A percentile compares a stretch with the other conserved stretches of the same genome.
These are phyloP conservation scores for Aramus guarauna DNA, from an alignment of 2,113 vertebrate genomes.

Conservation along the genomic window DNA sequence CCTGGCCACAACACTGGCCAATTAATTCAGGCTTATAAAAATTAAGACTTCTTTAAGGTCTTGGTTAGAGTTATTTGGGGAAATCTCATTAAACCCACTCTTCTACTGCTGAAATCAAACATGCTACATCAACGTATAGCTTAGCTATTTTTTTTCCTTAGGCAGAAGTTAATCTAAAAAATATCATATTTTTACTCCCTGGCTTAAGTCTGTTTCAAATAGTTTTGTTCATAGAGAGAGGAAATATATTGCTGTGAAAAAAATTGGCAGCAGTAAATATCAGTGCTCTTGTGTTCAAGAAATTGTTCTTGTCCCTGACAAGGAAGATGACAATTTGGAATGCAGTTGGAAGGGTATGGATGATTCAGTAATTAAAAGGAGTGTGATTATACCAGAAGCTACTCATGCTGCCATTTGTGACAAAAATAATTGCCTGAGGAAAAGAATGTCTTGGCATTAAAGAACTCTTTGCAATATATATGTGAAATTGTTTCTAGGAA, in stretches of 20 bases:
- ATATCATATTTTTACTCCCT: neutral
- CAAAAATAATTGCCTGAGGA: neutral
- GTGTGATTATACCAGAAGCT: neutral
- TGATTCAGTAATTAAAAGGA: conserved; percentile 25
- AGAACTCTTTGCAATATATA: neutral
- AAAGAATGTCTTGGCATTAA: neutral
- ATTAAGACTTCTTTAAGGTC: conserved; percentile 1
- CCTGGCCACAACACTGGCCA: neutral
- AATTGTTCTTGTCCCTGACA: neutral
- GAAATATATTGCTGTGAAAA: neutral
- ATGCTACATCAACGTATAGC: neutral
- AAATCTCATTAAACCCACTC: conserved; percentile 8
- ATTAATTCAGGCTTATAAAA: conserved; percentile 42
- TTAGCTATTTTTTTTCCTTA: neutral
- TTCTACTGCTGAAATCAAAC: neutral
- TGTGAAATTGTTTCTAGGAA: neutral
- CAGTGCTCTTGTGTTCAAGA: neutral
- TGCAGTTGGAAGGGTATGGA: neutral
- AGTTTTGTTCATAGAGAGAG: neutral
- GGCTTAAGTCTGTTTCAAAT: neutral
- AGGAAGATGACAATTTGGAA: conserved; percentile 1
- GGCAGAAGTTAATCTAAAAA: neutral
- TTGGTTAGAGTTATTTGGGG: conserved; percentile 1
- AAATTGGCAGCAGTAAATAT: neutral
- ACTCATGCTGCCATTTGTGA: neutral